phyloP scores from a whole-genome alignment of 2,113 vertebrate species.

The Anarrhichthys ocellatus region DNA sequence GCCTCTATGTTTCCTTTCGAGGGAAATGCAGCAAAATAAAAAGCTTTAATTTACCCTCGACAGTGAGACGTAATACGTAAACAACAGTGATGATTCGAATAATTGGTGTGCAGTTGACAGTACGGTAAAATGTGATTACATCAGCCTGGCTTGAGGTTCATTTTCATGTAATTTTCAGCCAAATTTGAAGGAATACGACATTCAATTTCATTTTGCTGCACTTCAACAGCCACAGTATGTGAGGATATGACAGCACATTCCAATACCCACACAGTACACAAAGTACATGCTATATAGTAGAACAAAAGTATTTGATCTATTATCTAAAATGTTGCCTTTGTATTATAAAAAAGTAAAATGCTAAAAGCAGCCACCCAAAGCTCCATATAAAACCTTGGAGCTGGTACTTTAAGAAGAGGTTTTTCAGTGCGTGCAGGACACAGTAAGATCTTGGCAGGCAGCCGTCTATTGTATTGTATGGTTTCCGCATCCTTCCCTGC shows the following conservation, averaged over 20 bases:
- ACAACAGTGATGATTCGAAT: conserved; percentile 58
- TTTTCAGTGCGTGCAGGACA: conserved; percentile 41
- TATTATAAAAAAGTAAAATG: neutral
- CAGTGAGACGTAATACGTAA: conserved; percentile 22
- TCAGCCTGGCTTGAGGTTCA: conserved; percentile 34
- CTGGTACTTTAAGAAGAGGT: conserved; percentile 30
- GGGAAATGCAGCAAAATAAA: conserved; percentile 33
- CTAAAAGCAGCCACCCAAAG: conserved; percentile 1
- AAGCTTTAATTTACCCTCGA: conserved; percentile 64
- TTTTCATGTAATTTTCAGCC: conserved; percentile 47
- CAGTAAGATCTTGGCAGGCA: conserved; percentile 67
- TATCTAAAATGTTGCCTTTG: conserved; percentile 6
- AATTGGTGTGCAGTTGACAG: conserved; percentile 57
- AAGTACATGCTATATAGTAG: neutral
- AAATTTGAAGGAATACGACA: conserved; percentile 34
- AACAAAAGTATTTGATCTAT: neutral
- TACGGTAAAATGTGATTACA: conserved; percentile 52
- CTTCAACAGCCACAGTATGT: conserved; percentile 6
- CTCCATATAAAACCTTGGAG: conserved; percentile 45
- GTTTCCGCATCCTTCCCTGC: conserved; percentile 64
- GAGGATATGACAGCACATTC: neutral
- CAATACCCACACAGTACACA: neutral
- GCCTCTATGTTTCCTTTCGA: conserved; percentile 49
- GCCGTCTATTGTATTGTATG: conserved; percentile 66
- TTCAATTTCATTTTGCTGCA: conserved; percentile 4